Evolutionary conservation across 2,113 vertebrate species (phyloP).

Genomic region (Heteronetta atricapilla): DNA sequence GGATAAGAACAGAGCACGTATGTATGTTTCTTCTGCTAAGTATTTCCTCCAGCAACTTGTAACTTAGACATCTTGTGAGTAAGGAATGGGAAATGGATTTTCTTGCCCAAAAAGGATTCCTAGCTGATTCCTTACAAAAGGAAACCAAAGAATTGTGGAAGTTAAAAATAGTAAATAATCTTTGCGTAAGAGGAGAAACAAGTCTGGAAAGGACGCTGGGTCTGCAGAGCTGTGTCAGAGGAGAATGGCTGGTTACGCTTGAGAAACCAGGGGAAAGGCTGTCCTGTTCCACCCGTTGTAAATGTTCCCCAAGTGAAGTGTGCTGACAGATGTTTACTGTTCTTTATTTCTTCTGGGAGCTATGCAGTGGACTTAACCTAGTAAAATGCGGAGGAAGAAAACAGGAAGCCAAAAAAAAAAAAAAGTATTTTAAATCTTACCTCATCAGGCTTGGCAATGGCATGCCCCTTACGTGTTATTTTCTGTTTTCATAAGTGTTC

Average conservation of each 20-base stretch:
- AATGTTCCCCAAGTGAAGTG: background rate
- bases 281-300: background rate
- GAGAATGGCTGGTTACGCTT: background rate
- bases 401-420: background rate
- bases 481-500: background rate
- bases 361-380: background rate
- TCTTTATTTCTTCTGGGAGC: background rate
- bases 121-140: background rate
- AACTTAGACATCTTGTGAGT: background rate
- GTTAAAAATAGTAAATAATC: background rate
- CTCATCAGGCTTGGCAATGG: background rate
- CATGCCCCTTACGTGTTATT: rapidly evolving
- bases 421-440: background rate
- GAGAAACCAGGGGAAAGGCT: background rate
- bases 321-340: background rate
- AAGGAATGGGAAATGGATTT: background rate
- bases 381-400: background rate
- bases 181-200: background rate
- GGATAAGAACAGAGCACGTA: background rate
- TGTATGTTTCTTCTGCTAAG: background rate
- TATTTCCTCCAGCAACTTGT: background rate
- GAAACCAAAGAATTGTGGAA: background rate
- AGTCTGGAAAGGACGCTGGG: background rate
- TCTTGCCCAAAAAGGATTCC: background rate
- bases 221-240: background rate